Conservation (phyloP, 1,140 invertebrate genomes). For the Drosophila serrata region DNA sequence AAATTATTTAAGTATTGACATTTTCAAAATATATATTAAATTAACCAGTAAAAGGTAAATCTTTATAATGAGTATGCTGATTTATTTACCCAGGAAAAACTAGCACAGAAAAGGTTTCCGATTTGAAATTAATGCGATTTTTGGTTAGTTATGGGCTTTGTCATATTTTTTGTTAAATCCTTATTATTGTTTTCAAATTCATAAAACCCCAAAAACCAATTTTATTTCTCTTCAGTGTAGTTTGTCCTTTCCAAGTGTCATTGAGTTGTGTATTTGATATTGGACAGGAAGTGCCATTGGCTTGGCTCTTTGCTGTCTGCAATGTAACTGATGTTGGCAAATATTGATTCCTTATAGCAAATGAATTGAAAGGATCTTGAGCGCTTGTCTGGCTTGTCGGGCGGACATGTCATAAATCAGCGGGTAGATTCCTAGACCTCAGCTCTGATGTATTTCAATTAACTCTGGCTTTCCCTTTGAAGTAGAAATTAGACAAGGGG, state of each 20-base stretch:
- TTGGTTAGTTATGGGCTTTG: too few species aligned
- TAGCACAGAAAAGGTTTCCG: too few species aligned
- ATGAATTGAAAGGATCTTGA: constrained; percentile 60
- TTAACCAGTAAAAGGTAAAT: not conserved
- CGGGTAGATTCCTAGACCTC: not conserved
- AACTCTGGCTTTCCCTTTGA: constrained; percentile 40
- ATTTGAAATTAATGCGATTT: too few species aligned
- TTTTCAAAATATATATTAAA: not conserved
- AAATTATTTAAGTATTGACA: too few species aligned
- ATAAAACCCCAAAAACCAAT: not conserved
- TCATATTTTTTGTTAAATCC: too few species aligned
- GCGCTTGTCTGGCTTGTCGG: constrained; percentile 17
- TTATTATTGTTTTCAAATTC: not conserved
- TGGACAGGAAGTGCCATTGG: constrained; percentile 49
- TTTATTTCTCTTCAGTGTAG: not conserved
- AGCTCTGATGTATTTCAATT: constrained; percentile 53
- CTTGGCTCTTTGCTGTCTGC: constrained; percentile 33
- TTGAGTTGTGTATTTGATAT: constrained; percentile 24
- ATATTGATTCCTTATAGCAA: constrained; percentile 74
- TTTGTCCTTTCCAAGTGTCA: not conserved
- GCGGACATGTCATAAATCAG: constrained; percentile 41
- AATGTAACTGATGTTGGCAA: constrained; percentile 45
- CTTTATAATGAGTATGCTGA: too few species aligned
- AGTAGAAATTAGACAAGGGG: constrained; percentile 55
- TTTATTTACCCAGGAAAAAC: too few species aligned